Evolutionary conservation across 2,113 vertebrate genomes (phyloP).

Genomic region (Trachemys scripta): DNA sequence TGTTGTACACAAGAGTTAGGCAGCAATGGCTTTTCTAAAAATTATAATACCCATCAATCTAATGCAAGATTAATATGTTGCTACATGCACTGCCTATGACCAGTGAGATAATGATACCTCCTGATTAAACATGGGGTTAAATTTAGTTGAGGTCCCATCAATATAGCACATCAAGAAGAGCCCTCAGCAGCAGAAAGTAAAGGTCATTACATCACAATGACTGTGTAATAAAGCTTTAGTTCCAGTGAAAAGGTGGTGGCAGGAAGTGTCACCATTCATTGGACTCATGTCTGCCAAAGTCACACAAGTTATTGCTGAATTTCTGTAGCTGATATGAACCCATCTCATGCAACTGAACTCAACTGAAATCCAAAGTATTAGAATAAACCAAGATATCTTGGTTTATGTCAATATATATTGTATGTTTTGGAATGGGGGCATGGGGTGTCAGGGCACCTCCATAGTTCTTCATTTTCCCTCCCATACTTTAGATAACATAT

Average conservation of each 20-base stretch:
- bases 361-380: neutral
- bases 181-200: neutral
- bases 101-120: neutral
- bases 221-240: neutral
- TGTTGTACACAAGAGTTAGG: neutral
- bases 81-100: neutral
- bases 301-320: fast-evolving
- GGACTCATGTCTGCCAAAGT: neutral
- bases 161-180: neutral
- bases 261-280: neutral
- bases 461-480: neutral
- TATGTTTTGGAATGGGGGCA: neutral
- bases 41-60: neutral
- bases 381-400: neutral
- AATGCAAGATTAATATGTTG: neutral
- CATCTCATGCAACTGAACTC: neutral
- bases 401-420: neutral
- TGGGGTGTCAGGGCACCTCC: neutral
- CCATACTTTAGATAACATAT: neutral
- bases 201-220: neutral
- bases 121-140: neutral
- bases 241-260: neutral
- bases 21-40: neutral
- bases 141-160: constrained; percentile 3
- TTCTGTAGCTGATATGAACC: neutral